Evolutionary conservation across 1,140 invertebrate genomes (phyloP), one percentile per base, ranked within the genome.

Genomic region (Latrodectus geometricus): DNA sequence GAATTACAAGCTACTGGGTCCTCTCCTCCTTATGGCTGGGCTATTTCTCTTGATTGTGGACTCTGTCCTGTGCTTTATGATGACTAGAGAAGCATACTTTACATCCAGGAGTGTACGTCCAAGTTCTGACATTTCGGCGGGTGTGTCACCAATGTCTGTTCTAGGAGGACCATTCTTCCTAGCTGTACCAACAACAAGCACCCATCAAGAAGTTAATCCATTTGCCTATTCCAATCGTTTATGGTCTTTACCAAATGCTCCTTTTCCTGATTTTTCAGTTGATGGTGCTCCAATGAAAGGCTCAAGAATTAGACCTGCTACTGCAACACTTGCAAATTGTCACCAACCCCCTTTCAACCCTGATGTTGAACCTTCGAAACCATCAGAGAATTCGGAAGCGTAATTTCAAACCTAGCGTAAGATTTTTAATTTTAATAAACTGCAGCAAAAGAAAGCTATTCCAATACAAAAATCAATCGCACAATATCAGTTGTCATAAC

Each of bases 331-430:
- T 8, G 20, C 11, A 0, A 76, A 49, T n/a, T 20, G 48, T 52
- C 65, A 76, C 69, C 84, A 86, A 66, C 84, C 84, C 0, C 84
- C 84, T 8, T 86, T 73, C 35, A 86, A 86, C 66, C 84, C 84
- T 7, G 84, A 86, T 77, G 17, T 65, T 17, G 80, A 61, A 14
- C 17, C 17, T 14, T 17, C 54, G 8, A 61, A 61, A 17, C 17
- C 54, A 61, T 17, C 54, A 61, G 54, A 61, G 8, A 61, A 61
- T 14, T 61, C 54, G 8, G 3, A 61, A 61, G 35, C 35, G 5
- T 35, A 35, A 5, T 35, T 35, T 35, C 35, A 35, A 35, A 35
- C 5, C 1, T 35, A 35, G 35, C 35, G 5, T 3, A 35, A 35
- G 35, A 35, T 35, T 35, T 35, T 35, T 35, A 5, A 35, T 35